Evolutionary conservation across 2,113 vertebrate genomes (phyloP).

Genomic region (Regulus satrapa): DNA sequence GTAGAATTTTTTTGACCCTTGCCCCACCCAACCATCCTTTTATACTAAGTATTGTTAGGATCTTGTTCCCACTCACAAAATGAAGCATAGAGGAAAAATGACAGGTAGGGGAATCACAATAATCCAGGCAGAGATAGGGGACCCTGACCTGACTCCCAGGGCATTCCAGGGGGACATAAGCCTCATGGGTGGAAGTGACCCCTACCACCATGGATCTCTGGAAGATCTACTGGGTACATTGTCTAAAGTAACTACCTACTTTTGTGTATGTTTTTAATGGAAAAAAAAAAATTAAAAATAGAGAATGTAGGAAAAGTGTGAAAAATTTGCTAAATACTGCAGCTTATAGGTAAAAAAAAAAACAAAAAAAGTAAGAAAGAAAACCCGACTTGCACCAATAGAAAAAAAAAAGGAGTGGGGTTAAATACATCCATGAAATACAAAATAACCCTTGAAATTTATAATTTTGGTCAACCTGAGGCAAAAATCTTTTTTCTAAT

Average conservation of each 20-base stretch:
- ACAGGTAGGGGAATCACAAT: not conserved
- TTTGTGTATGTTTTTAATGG: not conserved
- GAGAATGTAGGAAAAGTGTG: not conserved
- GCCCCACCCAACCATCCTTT: not conserved
- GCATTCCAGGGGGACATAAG: not conserved
- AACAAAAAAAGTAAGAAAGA: not conserved
- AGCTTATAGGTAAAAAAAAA: not conserved
- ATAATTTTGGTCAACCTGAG: not conserved
- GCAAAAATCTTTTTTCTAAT: not conserved
- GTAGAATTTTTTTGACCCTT: not conserved
- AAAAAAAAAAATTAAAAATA: not conserved
- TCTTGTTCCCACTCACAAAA: not conserved
- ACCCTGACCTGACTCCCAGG: rapidly evolving
- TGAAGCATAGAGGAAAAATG: not conserved
- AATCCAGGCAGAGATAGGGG: not conserved
- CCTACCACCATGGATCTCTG: not conserved
- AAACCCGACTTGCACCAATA: not conserved
- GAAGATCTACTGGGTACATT: too few relatives aligned
- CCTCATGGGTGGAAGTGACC: not conserved
- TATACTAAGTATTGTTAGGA: not conserved
- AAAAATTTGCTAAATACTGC: not conserved
- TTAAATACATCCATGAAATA: not conserved
- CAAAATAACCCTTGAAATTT: not conserved
- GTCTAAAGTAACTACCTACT: not conserved
- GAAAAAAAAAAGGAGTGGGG: not conserved